Percentiles rank a stretch among this genome's conserved stretches.
These are phyloP conservation scores for Kuschelorhynchus macadamiae DNA, from an alignment of 2,888 invertebrate species.

Conservation along the genomic window DNA sequence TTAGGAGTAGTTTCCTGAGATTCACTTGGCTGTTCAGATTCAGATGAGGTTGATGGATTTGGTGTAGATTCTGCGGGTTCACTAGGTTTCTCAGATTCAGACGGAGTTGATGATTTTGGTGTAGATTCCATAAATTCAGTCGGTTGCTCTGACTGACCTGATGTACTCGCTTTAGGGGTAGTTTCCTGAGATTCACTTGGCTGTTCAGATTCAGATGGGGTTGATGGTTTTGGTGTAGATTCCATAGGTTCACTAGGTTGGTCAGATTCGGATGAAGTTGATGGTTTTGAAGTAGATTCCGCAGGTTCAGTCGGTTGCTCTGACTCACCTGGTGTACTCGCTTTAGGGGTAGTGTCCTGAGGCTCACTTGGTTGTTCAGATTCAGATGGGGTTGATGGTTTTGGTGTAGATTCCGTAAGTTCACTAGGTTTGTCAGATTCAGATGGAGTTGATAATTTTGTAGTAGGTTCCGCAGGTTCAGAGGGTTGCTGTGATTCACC, in stretches of 20 bases:
- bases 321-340: constrained; percentile 13
- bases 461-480: constrained; percentile 14
- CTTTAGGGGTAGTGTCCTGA: constrained; percentile 18
- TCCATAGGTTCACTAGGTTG: constrained; percentile 14
- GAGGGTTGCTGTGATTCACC: constrained; percentile 20
- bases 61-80: constrained; percentile 15
- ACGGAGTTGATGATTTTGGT: constrained; percentile 19
- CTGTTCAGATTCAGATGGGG: constrained; percentile 16
- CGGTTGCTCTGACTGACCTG: constrained; percentile 22
- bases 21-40: constrained; percentile 24
- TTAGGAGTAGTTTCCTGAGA: constrained; percentile 32
- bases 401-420: constrained; percentile 21
- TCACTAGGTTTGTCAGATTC: constrained; percentile 22
- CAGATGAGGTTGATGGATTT: constrained; percentile 8
- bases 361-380: constrained; percentile 23
- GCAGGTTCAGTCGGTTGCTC: constrained; percentile 16
- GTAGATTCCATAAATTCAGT: constrained; percentile 26
- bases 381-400: constrained; percentile 8
- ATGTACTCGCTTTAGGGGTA: constrained; percentile 17
- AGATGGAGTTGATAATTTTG: constrained; percentile 19
- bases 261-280: constrained; percentile 18
- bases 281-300: constrained; percentile 16
- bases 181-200: constrained; percentile 17
- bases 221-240: constrained; percentile 14
- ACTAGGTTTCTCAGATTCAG: constrained; percentile 16